Conservation (phyloP, 2,797 vertebrate genomes). For the Intellagama lesueurii region DNA sequence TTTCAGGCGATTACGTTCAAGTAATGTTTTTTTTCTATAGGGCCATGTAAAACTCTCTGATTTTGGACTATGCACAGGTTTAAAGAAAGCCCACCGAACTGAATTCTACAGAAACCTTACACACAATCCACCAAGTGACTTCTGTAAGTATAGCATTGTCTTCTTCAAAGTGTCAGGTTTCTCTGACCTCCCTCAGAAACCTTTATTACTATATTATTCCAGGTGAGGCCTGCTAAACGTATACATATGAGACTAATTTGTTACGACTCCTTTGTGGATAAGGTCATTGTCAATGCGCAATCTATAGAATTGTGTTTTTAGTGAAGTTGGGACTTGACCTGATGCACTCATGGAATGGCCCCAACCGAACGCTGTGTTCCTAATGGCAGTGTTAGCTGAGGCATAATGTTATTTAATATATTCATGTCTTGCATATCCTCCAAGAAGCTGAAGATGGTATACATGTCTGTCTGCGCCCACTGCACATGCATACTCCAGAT, state of each 20-base stretch:
- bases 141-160: constrained; percentile 86
- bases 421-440: not conserved
- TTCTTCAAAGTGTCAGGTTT: not conserved
- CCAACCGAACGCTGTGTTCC: not conserved
- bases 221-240: constrained; percentile 12
- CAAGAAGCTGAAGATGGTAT: not conserved
- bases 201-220: not conserved
- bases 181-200: not conserved
- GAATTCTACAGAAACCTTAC: constrained; percentile 98
- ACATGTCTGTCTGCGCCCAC: not conserved
- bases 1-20: not conserved
- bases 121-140: constrained; percentile 96
- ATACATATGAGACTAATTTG: constrained; percentile 1
- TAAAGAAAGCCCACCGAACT: constrained; percentile 98
- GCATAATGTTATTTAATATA: not conserved
- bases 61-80: constrained; percentile 96
- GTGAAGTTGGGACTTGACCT: not conserved
- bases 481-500: not conserved
- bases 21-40: constrained; percentile 73
- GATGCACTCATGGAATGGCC: too few species aligned
- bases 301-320: not conserved
- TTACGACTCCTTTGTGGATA: not conserved
- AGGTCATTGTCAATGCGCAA: not conserved
- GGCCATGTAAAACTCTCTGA: constrained; percentile 98
- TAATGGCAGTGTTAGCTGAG: not conserved